Conservation (phyloP, 2,797 vertebrate species). For the Eupleurogrammus muticus region DNA sequence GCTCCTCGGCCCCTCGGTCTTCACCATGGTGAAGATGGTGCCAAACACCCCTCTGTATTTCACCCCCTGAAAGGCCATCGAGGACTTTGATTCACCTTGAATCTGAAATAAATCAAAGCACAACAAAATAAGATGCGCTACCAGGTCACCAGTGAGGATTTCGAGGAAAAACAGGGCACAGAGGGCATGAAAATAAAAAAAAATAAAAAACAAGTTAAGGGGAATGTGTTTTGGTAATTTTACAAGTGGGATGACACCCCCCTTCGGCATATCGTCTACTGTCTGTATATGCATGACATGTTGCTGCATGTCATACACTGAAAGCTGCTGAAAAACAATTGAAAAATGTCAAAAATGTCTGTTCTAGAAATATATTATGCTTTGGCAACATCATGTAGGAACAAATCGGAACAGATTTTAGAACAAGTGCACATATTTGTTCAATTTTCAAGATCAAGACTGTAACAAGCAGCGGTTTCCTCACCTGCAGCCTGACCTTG, state of each 20-base stretch:
- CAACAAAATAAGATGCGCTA: background rate
- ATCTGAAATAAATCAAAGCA: conserved; percentile 67
- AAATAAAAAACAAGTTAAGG: too few species aligned
- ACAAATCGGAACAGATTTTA: background rate
- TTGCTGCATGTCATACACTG: background rate
- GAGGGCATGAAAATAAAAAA: background rate
- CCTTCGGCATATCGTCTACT: too few species aligned
- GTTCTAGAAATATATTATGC: background rate
- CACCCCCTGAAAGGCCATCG: conserved; percentile 29
- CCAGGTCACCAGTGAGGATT: background rate
- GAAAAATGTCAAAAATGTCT: background rate
- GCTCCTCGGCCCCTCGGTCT: conserved; percentile 79
- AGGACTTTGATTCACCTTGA: conserved; percentile 80
- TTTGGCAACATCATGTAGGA: background rate
- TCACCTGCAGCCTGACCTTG: conserved; percentile 95
- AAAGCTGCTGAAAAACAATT: background rate
- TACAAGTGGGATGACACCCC: too few species aligned
- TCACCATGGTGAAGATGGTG: conserved; percentile 85
- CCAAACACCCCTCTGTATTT: conserved; percentile 85
- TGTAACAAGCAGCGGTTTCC: background rate
- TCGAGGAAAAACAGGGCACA: background rate
- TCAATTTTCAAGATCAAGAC: too few species aligned
- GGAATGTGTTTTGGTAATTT: too few species aligned
- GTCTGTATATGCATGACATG: background rate
- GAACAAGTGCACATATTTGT: background rate